These are phyloP conservation scores for Ormyrus pomaceus DNA, from an alignment of 2,888 invertebrate species.

Conservation along the genomic window DNA sequence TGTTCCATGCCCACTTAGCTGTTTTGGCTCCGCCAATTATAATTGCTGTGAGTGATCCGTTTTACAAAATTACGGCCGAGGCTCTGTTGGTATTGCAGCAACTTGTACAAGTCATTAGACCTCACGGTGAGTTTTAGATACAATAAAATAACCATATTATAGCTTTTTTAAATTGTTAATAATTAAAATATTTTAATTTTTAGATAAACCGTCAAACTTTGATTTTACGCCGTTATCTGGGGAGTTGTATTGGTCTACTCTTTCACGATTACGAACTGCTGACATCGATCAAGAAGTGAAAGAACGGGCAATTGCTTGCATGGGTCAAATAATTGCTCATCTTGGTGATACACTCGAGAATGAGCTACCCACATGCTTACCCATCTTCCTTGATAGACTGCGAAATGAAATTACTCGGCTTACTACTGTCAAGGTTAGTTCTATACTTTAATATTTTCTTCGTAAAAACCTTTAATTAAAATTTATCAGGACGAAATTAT, in stretches of 20 bases:
- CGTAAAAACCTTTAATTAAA: background rate
- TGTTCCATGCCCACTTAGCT: constrained; percentile 88
- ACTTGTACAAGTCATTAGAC: constrained; percentile 94
- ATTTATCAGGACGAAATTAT: background rate
- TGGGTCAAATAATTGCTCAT: constrained; percentile 95
- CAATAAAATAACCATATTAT: background rate
- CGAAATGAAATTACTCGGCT: constrained; percentile 98
- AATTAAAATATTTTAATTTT: constrained; percentile 46
- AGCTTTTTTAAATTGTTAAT: constrained; percentile 11
- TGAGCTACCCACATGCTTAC: constrained; percentile 91
- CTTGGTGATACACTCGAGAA: constrained; percentile 90
- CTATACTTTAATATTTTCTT: too few species aligned
- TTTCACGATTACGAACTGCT: constrained; percentile 91
- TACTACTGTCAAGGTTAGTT: constrained; percentile 90
- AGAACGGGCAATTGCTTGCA: constrained; percentile 97
- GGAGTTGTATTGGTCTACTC: constrained; percentile 89
- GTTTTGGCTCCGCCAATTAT: constrained; percentile 90
- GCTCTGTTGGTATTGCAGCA: constrained; percentile 95
- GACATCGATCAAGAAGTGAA: constrained; percentile 99
- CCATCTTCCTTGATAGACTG: constrained; percentile 95
- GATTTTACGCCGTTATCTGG: constrained; percentile 88
- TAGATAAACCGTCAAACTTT: constrained; percentile 78
- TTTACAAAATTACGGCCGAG: constrained; percentile 99
- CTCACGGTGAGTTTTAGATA: constrained; percentile 79
- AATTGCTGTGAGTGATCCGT: constrained; percentile 93